These are phyloP conservation scores for Melanotaenia trifasciata DNA, from an alignment of 2,797 vertebrate genomes.

Conservation along the genomic window DNA sequence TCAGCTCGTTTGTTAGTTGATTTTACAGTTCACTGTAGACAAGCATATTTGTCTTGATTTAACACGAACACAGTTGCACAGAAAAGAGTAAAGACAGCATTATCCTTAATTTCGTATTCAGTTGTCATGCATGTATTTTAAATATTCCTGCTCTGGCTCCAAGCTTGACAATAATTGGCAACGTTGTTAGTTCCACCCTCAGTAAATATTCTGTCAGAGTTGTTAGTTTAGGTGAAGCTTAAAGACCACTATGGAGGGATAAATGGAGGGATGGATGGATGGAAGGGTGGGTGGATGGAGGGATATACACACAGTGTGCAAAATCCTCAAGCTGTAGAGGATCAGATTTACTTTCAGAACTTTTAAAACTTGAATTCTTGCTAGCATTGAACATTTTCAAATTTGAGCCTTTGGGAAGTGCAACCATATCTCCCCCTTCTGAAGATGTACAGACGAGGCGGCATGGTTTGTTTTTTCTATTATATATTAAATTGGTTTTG, in stretches of 20 bases:
- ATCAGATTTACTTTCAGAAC: neutral
- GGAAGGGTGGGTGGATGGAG: too few species aligned
- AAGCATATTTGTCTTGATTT: neutral
- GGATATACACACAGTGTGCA: too few species aligned
- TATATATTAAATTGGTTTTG: too few species aligned
- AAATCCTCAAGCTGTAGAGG: too few species aligned
- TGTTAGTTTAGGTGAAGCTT: too few species aligned
- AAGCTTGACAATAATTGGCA: neutral
- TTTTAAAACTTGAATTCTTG: neutral
- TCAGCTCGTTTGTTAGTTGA: neutral
- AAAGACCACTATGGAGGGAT: too few species aligned
- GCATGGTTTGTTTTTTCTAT: too few species aligned
- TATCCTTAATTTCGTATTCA: neutral
- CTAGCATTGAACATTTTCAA: neutral
- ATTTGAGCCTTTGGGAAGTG: neutral
- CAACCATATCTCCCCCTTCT: neutral
- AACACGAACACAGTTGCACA: neutral
- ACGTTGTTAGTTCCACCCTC: neutral
- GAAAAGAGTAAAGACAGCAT: neutral
- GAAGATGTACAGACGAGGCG: neutral
- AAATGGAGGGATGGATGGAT: too few species aligned
- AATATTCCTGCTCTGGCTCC: neutral
- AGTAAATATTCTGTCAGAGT: too few species aligned
- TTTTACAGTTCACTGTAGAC: neutral
- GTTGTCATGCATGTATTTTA: neutral